A percentile compares a stretch with the other conserved stretches of the same genome.
Conservation (phyloP, 2,888 invertebrate genomes). For the Coenonympha arcania region DNA sequence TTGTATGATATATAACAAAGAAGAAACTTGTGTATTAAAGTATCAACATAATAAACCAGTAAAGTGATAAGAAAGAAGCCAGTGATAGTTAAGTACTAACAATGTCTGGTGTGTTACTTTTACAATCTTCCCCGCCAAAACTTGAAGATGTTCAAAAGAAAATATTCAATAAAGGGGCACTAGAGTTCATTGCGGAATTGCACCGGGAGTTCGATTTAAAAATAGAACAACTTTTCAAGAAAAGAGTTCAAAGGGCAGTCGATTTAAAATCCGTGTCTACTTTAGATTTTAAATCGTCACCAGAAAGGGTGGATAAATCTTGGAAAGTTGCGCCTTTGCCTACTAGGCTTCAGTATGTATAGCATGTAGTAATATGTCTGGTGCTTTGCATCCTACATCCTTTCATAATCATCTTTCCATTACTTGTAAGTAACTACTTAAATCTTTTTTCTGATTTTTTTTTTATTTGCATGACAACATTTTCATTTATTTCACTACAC, state of each 20-base stretch:
- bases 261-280: constrained; percentile 38
- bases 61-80: no score
- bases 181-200: constrained; percentile 72
- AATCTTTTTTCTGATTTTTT: no score
- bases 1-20: not conserved
- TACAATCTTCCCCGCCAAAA: constrained; percentile 70
- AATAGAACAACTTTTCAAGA: constrained; percentile 62
- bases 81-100: not conserved
- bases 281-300: constrained; percentile 60
- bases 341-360: constrained; percentile 62
- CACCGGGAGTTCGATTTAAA: constrained; percentile 64
- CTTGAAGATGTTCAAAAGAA: constrained; percentile 69
- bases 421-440: constrained; percentile 7
- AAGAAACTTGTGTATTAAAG: not conserved
- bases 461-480: not conserved
- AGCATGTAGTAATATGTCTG: constrained; percentile 15
- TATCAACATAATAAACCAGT: not conserved
- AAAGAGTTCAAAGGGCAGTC: constrained; percentile 52
- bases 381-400: constrained; percentile 5
- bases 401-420: not conserved
- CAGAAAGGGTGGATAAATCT: constrained; percentile 52
- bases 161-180: constrained; percentile 73
- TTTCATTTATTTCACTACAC: no score
- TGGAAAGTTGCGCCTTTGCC: constrained; percentile 78
- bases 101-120: constrained; percentile 45